Percentiles rank a stretch among this genome's conserved stretches.
phyloP scores from a whole-genome alignment of 2,888 invertebrate genomes.

The Malthinus flaveolus region DNA sequence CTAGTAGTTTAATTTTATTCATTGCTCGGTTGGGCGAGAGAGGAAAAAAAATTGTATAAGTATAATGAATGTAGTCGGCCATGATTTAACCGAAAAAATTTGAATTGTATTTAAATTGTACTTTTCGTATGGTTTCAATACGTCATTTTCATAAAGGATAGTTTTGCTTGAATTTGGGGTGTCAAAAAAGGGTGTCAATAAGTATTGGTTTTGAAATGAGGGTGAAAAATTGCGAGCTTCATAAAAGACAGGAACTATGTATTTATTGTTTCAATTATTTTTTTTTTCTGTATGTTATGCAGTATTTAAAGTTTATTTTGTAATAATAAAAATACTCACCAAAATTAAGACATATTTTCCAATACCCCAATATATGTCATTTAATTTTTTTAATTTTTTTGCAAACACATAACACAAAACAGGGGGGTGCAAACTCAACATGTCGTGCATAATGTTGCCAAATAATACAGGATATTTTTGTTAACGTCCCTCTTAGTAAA shows the following conservation, averaged over 20 bases:
- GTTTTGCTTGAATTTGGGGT: constrained; percentile 24
- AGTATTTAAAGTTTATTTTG: constrained; percentile 12
- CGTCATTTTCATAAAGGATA: constrained; percentile 13
- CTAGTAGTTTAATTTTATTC: background rate
- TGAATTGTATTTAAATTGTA: constrained; percentile 12
- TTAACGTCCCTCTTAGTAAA: too few relatives aligned
- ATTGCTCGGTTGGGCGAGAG: background rate
- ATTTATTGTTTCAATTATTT: constrained; percentile 5
- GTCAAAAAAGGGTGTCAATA: constrained; percentile 32
- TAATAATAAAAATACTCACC: constrained; percentile 48
- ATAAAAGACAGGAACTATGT: constrained; percentile 3
- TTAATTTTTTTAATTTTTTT: constrained; percentile 1
- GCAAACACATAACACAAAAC: constrained; percentile 19
- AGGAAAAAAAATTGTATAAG: constrained; percentile 12
- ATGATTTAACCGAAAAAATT: constrained; percentile 21
- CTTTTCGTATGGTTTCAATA: background rate
- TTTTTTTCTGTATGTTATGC: background rate
- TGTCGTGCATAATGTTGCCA: background rate
- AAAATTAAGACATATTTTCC: constrained; percentile 42
- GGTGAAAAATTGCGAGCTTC: constrained; percentile 23
- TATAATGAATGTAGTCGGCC: constrained; percentile 15
- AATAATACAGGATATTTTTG: too few relatives aligned
- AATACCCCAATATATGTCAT: constrained; percentile 51
- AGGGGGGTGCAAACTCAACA: constrained; percentile 14
- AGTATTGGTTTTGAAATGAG: constrained; percentile 32